Evolutionary conservation across 2,888 invertebrate species (phyloP).

Genomic region (Hypena proboscidalis): DNA sequence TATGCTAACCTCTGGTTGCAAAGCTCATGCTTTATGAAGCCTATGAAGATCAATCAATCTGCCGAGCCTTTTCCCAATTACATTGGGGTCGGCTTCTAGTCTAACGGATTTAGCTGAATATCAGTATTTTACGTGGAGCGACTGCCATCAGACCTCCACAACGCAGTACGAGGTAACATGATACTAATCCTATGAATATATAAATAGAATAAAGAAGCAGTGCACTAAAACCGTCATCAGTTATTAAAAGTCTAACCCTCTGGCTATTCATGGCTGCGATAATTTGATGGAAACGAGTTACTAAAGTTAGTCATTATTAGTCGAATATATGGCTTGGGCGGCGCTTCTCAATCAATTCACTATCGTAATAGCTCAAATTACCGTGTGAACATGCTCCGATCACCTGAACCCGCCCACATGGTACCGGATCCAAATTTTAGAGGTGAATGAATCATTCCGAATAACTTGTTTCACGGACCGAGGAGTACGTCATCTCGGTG

Average conservation of each 20-base stretch:
- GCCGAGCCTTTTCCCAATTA: no score
- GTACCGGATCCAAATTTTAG: slow-evolving; percentile 47
- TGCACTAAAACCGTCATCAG: background rate
- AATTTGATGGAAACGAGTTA: slow-evolving; percentile 45
- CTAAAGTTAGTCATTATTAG: slow-evolving; percentile 46
- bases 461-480: slow-evolving; percentile 43
- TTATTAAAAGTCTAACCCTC: background rate
- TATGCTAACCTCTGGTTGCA: no score
- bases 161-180: no score
- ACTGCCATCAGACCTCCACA: no score
- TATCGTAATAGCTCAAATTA: slow-evolving; percentile 63
- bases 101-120: no score
- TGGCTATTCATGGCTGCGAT: slow-evolving; percentile 11
- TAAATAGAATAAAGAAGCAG: no score
- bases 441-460: slow-evolving; percentile 56
- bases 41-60: no score
- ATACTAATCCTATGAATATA: no score
- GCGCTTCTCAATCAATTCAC: slow-evolving; percentile 60
- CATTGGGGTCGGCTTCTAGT: no score
- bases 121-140: no score
- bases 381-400: slow-evolving; percentile 63
- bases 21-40: no score
- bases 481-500: slow-evolving; percentile 40
- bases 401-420: slow-evolving; percentile 67
- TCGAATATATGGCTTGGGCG: slow-evolving; percentile 47